Evolutionary conservation across 1,140 invertebrate genomes (phyloP), one percentile per base, ranked within the genome.

Genomic region (Camponotus floridanus): DNA sequence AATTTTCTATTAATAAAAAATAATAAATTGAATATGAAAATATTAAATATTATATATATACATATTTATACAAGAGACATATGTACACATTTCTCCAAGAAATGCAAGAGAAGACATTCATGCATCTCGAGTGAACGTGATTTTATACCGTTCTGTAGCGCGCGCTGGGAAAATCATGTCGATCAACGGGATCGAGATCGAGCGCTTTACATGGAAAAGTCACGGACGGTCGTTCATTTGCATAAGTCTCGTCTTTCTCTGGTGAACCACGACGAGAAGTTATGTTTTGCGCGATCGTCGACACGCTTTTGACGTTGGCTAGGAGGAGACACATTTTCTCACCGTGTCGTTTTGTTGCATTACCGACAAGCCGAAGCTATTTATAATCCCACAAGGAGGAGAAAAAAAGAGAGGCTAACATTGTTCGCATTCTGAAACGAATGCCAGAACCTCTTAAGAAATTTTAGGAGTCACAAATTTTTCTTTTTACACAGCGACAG

Each of bases 121-220:
- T n/a, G n/a, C 36, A 5, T 26, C 31, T 71, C n/a, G 13, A 51
- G 13, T 39, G 67, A 71, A 71, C 26, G 9, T 15, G 76, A 80
- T 57, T 39, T 67, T 33, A 13, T 55, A 55, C 36, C 67, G 51
- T 81, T 61, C 51, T 81, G 45, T 31, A 21, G 36, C 18, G 45
- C 39, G 21, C 36, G 11, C 26, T 36, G 13, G 55, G 79, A 83
- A 73, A 83, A 83, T 83, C 68, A 83, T 83, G 79, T 73, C 79
- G 79, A 83, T 83, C 79, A 83, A 83, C 79, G 79, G 79, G 79
- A 83, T 83, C 79, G 68, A 73, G 79, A 83, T 73, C 79, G 55
- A 71, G 39, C 55, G 62, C 42, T 64, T 79, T 45, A 33, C 62
- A 36, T 21, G 51, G 62, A 88, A 84, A 70, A 55, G 48, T 73